These are phyloP conservation scores for Ciona savignyi DNA, from an alignment of 23 tunicate genomes.

Conservation along the genomic window DNA sequence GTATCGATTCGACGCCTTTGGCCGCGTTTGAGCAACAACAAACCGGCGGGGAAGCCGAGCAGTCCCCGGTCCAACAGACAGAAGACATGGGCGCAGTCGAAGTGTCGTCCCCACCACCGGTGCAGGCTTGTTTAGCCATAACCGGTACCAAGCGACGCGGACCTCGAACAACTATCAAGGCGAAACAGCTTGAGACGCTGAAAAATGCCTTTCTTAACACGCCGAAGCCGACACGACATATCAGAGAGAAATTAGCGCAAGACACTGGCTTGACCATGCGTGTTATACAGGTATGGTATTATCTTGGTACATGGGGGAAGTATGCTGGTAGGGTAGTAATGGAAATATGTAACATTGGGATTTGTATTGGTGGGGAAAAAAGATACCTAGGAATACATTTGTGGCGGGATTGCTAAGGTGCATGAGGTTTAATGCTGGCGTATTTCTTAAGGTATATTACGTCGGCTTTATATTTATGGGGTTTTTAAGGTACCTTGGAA, in stretches of 20 bases:
- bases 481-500: too few species aligned
- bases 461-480: too few species aligned
- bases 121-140: not conserved
- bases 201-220: conserved; percentile 38
- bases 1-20: not conserved
- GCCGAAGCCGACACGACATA: conserved; percentile 68
- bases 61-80: not conserved
- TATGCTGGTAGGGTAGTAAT: too few species aligned
- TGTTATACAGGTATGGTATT: conserved; percentile 85
- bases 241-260: conserved; percentile 53
- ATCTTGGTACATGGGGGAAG: too few species aligned
- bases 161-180: conserved; percentile 80
- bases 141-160: conserved; percentile 36
- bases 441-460: too few species aligned
- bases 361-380: too few species aligned
- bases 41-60: not conserved
- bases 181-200: conserved; percentile 54
- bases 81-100: not conserved
- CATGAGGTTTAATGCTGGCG: too few species aligned
- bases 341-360: too few species aligned
- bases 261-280: conserved; percentile 70
- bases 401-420: too few species aligned
- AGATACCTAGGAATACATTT: too few species aligned
- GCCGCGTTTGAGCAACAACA: not conserved
- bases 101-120: not conserved